Evolutionary conservation across 2,797 vertebrate species (phyloP), one percentile per base, ranked within the genome.

Genomic region (Alca torda): DNA sequence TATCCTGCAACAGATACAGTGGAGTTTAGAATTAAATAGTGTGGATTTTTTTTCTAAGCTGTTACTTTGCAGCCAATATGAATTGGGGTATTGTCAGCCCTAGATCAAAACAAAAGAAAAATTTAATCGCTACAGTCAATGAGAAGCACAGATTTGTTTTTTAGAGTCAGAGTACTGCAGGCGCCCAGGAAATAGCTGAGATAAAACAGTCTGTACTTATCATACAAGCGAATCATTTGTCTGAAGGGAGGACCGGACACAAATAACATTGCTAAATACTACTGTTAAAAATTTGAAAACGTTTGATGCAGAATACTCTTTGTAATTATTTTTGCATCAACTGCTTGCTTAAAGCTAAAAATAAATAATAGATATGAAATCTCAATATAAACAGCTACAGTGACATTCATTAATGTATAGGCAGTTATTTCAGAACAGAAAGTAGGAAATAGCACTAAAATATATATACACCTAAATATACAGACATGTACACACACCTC

Each of bases 1-100:
- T 97, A 97, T 98, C 84, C 73, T 78, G 91, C 96, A 96, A 97
- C 96, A 97, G 97, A 98, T 97, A 95, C 73, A 61, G 91, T 72
- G 75, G 96, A 97, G 94, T 96, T 97, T 97, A 90, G 96, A 98
- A 98, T 98, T 97, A 98, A 98, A 97, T 87, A 94, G 83, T 48
- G 91, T 94, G 82, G 67, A 19, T 50, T 53, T 24, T 91, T 51
- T 69, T 93, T 80, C 72, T 50, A 89, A 94, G 88, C 73, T 89
- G 80, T 75, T 46, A 41, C 56, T 90, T 68, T 85, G 69, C 70
- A 90, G 54, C 48, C 91, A 76, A 86, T 78, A 78, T 89, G 82
- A 64, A 87, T 88, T 94, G 57, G 39, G 23, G 75, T 81, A 74
- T 87, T 91, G 94, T 95, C 90, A 95, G 85, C 65, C 67, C 72